Evolutionary conservation across 1,140 invertebrate species (phyloP), one percentile per base, ranked within the genome.

Genomic region (Procambarus clarkii): DNA sequence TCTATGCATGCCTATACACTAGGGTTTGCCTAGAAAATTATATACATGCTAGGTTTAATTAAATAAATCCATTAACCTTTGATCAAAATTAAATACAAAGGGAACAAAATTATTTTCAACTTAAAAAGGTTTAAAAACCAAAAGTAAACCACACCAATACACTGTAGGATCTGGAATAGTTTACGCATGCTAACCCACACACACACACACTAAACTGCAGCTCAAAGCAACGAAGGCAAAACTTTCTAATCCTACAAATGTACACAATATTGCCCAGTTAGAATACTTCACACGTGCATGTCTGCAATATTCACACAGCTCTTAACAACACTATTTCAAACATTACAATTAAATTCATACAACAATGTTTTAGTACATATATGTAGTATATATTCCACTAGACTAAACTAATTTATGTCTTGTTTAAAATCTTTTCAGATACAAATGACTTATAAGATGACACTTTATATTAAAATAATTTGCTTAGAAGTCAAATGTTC

Each of bases 1-100:
- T 84, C 71, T 78, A 86, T 77, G 76, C 81, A 90, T 84, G 81
- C 81, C 84, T 76, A 84, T 45, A 76, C 44, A 84, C 50, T 45
- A 8, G 54, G 64, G 81, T 21, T 64, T 84, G 13, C 45, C 64
- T 84, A 44, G 54, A 64, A 64, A 45, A 84, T 58, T 2, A 18
- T 69, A 34, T 21, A 60, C 45, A 58, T 48, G 44, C 60, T 60
- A 46, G 5, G n/a, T 34, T 74, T 74, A 8, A 34, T 34, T 11
- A 5, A 74, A 4, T 34, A 74, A 34, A 34, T 74, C 69, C n/a
- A 21, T 74, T 74, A 34, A 74, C 69, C 34, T 21, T 8, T 74
- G 24, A 74, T 34, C 4, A 34, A 74, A 74, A 74, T 34, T 21
- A 74, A 74, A 64, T 64, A 64, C 60, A 18, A 21, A 64, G 3